Conservation (phyloP, 2,797 vertebrate genomes). For the Psittacula echo region DNA sequence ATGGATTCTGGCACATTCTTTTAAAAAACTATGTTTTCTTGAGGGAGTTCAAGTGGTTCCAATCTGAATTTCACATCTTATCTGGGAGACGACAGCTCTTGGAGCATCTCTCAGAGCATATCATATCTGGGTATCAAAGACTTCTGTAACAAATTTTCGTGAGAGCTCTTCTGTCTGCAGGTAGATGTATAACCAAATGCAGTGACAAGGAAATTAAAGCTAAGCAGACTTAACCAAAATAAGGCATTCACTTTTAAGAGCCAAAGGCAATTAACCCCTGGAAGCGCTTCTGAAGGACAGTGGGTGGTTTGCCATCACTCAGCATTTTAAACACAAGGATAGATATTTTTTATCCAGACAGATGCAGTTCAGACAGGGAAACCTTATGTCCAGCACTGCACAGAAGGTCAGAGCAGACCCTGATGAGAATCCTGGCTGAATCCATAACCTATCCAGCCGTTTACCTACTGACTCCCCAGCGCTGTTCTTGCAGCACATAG, state of each 20-base stretch:
- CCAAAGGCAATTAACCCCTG: slow-evolving; percentile 1
- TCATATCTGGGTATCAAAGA: neutral
- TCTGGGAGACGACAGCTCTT: neutral
- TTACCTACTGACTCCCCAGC: slow-evolving; percentile 3
- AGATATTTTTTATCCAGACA: neutral
- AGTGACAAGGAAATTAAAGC: neutral
- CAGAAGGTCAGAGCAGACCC: slow-evolving; percentile 18
- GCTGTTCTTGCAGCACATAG: neutral
- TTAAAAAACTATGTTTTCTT: neutral
- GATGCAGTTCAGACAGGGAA: neutral
- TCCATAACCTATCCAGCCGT: neutral
- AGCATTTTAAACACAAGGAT: neutral
- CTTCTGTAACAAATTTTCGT: neutral
- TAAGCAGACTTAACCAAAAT: neutral
- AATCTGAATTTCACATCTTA: neutral
- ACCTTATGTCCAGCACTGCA: neutral
- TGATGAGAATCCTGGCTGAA: slow-evolving; percentile 7
- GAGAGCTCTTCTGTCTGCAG: neutral
- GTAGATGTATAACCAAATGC: neutral
- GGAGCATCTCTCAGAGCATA: neutral
- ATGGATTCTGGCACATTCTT: neutral
- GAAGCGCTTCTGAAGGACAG: neutral
- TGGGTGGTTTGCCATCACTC: slow-evolving; percentile 28
- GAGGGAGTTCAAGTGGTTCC: neutral
- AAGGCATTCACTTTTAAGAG: neutral